A percentile compares a stretch with the other conserved stretches of the same genome.
Conservation (phyloP, 92 coral and sea anemone species). For the Parazoanthus darwini region DNA sequence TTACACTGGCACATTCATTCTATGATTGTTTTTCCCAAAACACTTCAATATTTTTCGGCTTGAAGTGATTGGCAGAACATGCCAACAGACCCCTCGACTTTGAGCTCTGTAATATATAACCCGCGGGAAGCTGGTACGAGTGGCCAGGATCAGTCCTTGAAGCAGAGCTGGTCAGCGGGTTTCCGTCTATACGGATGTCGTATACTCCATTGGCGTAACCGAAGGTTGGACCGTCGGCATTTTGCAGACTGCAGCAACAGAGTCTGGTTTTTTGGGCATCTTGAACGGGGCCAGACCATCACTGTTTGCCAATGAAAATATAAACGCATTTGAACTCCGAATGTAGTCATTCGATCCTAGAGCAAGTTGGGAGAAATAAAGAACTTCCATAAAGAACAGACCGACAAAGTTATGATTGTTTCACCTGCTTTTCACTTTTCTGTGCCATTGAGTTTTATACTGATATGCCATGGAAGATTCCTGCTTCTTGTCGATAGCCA, state of each 20-base stretch:
- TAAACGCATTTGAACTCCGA: neutral
- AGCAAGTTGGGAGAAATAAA: neutral
- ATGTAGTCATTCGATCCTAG: neutral
- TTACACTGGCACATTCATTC: neutral
- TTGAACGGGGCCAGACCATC: conserved; percentile 25
- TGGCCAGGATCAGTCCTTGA: conserved; percentile 16
- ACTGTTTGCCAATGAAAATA: conserved; percentile 16
- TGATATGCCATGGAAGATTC: no score
- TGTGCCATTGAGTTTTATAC: no score
- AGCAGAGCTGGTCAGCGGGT: neutral
- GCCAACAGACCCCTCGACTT: neutral
- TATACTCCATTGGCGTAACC: neutral
- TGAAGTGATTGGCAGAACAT: neutral
- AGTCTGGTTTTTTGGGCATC: neutral
- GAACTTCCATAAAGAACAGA: no score
- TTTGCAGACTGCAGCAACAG: neutral
- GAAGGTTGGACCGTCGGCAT: conserved; percentile 17
- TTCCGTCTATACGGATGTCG: neutral
- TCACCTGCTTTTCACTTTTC: no score
- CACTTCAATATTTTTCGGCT: neutral
- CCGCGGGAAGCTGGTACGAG: conserved; percentile 9
- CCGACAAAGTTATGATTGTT: no score
- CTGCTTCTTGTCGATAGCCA: no score
- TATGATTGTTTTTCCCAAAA: neutral
- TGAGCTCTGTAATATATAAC: neutral